Conservation (phyloP, 2,113 vertebrate genomes). For the Leptosomus discolor region DNA sequence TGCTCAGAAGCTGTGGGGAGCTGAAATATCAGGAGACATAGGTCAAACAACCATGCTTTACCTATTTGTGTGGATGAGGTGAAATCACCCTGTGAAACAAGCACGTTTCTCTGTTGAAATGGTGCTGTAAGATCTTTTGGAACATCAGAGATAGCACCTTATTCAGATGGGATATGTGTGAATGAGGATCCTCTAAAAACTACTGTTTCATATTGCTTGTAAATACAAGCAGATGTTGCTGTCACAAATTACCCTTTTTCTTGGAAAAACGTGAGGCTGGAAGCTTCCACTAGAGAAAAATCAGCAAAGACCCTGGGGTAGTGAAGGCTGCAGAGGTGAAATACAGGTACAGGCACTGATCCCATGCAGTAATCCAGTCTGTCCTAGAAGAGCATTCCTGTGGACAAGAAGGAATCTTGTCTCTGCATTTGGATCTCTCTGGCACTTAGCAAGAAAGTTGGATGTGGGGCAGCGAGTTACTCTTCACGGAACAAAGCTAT, state of each 20-base stretch:
- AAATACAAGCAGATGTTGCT: background rate
- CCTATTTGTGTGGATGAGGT: background rate
- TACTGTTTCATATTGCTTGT: background rate
- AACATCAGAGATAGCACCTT: background rate
- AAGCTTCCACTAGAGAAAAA: background rate
- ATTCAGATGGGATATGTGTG: background rate
- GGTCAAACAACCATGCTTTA: background rate
- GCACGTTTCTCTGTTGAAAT: background rate
- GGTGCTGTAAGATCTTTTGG: background rate
- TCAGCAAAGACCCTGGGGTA: background rate
- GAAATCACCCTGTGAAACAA: background rate
- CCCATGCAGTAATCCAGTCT: background rate
- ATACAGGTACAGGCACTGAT: background rate
- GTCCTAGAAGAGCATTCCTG: background rate
- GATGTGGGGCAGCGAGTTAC: background rate
- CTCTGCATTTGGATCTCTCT: background rate
- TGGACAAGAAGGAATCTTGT: background rate
- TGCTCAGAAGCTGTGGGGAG: background rate
- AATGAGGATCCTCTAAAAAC: background rate
- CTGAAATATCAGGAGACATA: background rate
- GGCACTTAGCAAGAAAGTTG: background rate
- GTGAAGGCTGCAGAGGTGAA: background rate
- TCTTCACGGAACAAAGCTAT: background rate
- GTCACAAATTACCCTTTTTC: background rate
- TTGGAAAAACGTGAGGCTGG: background rate